Evolutionary conservation across 1,140 invertebrate genomes (phyloP).

Genomic region (Platyscapa corneri): DNA sequence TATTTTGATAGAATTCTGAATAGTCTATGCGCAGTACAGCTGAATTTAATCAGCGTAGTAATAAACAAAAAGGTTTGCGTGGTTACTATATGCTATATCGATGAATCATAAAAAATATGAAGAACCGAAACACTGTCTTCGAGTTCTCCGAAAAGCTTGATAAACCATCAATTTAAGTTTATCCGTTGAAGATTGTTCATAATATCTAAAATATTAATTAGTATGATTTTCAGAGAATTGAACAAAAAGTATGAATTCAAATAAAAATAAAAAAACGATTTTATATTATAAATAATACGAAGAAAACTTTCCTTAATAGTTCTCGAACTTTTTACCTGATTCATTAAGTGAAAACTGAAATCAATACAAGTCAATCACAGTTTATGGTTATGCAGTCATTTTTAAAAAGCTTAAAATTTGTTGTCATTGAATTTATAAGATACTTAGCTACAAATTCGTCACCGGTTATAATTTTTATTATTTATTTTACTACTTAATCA

Average conservation of each 20-base stretch:
- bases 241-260: background rate
- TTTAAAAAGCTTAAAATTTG: too few relatives aligned
- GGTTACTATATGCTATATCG: background rate
- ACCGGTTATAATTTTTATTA: background rate
- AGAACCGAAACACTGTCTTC: background rate
- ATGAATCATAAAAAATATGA: background rate
- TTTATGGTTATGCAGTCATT: too few relatives aligned
- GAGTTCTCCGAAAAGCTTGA: background rate
- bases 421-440: too few relatives aligned
- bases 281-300: too few relatives aligned
- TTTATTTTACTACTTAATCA: background rate
- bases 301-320: too few relatives aligned
- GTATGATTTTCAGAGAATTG: background rate
- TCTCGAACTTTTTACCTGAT: too few relatives aligned
- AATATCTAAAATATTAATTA: background rate
- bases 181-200: background rate
- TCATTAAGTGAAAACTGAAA: too few relatives aligned
- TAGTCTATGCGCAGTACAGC: background rate
- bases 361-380: too few relatives aligned
- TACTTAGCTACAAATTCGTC: too few relatives aligned
- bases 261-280: too few relatives aligned
- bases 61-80: background rate
- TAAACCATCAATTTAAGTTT: background rate
- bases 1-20: background rate
- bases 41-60: background rate